These are phyloP conservation scores for Solenodon paradoxus DNA, from an alignment of 2,113 vertebrate species.

Conservation along the genomic window DNA sequence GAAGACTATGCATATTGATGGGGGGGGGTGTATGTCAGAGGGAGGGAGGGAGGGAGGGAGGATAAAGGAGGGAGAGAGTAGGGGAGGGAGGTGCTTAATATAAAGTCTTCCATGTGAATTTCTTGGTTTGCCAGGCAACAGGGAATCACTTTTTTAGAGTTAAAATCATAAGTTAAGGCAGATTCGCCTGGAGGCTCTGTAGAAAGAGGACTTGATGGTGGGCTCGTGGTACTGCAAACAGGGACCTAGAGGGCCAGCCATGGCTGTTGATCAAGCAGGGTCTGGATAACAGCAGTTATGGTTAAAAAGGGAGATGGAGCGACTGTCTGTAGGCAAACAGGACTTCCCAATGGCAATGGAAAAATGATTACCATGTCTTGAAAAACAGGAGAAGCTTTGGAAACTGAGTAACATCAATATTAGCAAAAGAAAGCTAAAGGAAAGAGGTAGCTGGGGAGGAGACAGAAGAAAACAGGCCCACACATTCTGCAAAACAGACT, in stretches of 20 bases:
- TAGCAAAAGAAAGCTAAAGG: not conserved
- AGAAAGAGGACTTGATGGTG: not conserved
- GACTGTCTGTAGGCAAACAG: not conserved
- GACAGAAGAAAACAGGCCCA: not conserved
- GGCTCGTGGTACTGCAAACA: not conserved
- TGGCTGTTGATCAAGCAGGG: not conserved
- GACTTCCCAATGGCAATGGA: not conserved
- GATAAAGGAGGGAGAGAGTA: too few species aligned
- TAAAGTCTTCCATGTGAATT: not conserved
- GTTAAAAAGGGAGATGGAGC: not conserved
- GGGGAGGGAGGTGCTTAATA: not conserved
- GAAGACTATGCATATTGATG: too few species aligned
- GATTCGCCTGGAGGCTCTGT: not conserved
- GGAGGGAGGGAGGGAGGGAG: not conserved
- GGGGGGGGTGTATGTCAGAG: rapidly evolving
- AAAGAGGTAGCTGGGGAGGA: not conserved
- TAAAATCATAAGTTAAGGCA: not conserved
- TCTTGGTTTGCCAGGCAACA: not conserved
- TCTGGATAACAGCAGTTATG: not conserved
- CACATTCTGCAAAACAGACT: not conserved
- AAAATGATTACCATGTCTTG: not conserved
- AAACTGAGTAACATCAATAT: not conserved
- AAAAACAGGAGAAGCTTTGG: not conserved
- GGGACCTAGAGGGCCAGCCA: not conserved
- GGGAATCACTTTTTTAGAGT: not conserved